Evolutionary conservation across 2,888 invertebrate species (phyloP).

Genomic region (Tiliacea citrago): DNA sequence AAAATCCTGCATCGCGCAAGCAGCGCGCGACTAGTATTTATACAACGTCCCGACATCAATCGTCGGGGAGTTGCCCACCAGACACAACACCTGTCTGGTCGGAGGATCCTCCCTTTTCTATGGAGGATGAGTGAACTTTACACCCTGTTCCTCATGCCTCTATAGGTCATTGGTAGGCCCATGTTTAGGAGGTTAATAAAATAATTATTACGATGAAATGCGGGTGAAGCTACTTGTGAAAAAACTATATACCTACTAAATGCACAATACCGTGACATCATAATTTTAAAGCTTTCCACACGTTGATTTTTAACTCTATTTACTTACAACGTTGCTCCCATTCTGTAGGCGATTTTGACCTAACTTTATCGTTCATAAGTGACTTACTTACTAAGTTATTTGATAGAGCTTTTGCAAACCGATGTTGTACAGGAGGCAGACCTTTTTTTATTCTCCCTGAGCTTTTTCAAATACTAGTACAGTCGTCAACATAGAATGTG

Average conservation of each 20-base stretch:
- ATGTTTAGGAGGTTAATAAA: not conserved
- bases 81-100: too few relatives aligned
- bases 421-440: not conserved
- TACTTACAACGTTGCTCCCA: not conserved
- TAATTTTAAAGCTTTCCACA: not conserved
- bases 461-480: not conserved
- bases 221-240: not conserved
- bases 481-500: not conserved
- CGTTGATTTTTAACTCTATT: not conserved
- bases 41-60: too few relatives aligned
- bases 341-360: not conserved
- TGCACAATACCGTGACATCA: not conserved
- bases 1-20: too few relatives aligned
- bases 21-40: too few relatives aligned
- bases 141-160: too few relatives aligned
- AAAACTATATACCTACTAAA: not conserved
- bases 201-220: not conserved
- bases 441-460: not conserved
- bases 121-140: too few relatives aligned
- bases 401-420: not conserved
- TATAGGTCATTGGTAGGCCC: not conserved
- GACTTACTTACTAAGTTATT: not conserved
- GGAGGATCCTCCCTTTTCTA: too few relatives aligned
- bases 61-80: too few relatives aligned
- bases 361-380: not conserved